phyloP scores from a whole-genome alignment of 1,140 invertebrate species.

The Trichoplusia ni region DNA sequence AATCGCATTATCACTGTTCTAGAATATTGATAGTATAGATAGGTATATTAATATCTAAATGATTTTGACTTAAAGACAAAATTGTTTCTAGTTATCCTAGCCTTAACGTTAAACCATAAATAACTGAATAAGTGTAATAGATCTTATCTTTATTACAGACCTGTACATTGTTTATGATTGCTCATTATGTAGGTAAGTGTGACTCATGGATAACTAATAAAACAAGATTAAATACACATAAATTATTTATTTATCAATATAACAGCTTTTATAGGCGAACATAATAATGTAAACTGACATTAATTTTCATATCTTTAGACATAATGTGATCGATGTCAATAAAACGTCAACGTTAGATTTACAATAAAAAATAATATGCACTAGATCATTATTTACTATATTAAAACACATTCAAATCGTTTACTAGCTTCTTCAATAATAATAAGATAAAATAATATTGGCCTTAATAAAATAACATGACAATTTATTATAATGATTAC shows the following conservation, averaged over 20 bases:
- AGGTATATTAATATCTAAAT: too few relatives aligned
- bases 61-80: too few relatives aligned
- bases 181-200: neutral
- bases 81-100: too few relatives aligned
- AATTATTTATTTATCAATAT: conserved; percentile 6
- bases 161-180: neutral
- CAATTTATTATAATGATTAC: conserved; percentile 3
- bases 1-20: too few relatives aligned
- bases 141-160: too few relatives aligned
- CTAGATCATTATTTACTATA: neutral
- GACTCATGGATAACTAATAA: neutral
- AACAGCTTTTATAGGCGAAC: neutral
- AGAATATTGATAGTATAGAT: too few relatives aligned
- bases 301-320: neutral
- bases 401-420: neutral
- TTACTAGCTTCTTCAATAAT: neutral
- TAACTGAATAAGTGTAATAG: too few relatives aligned
- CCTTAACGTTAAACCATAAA: too few relatives aligned
- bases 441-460: neutral
- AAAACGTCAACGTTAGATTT: neutral
- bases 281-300: neutral
- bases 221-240: neutral
- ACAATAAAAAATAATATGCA: neutral
- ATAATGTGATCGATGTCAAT: neutral
- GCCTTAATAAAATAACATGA: neutral